A percentile compares a stretch with the other conserved stretches of the same genome.
Evolutionary conservation across 2,888 invertebrate species (phyloP).

Genomic region (Drosophila anceps): DNA sequence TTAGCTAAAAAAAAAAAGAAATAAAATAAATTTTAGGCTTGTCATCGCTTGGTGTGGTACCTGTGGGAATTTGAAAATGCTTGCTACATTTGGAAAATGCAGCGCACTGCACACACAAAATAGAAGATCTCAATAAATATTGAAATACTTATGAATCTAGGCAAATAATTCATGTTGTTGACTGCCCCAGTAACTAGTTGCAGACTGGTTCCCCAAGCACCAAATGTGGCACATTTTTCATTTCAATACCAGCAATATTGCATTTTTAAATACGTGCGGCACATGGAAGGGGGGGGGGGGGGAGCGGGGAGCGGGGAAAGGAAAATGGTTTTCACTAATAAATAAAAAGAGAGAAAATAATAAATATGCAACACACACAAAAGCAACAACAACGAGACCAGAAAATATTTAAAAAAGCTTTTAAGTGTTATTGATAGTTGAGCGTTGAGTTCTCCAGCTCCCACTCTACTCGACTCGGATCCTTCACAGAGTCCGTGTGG

Average conservation of each 20-base stretch:
- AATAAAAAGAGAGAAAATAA: slow-evolving; percentile 62
- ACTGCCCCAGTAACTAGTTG: slow-evolving; percentile 36
- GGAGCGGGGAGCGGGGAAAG: background rate
- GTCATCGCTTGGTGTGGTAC: background rate
- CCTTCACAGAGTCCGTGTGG: slow-evolving; percentile 3
- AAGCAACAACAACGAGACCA: slow-evolving; percentile 33
- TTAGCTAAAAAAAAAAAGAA: background rate
- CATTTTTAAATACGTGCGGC: slow-evolving; percentile 70
- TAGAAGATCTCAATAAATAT: slow-evolving; percentile 57
- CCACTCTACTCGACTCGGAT: background rate
- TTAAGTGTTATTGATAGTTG: slow-evolving; percentile 80
- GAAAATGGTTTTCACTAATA: slow-evolving; percentile 61
- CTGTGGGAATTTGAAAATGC: background rate
- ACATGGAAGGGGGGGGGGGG: slow-evolving; percentile 1
- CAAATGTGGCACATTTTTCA: slow-evolving; percentile 71
- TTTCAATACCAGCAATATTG: slow-evolving; percentile 72
- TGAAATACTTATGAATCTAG: slow-evolving; percentile 65
- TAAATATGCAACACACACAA: slow-evolving; percentile 65
- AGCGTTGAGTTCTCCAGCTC: slow-evolving; percentile 23
- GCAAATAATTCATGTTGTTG: slow-evolving; percentile 59
- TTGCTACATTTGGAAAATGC: slow-evolving; percentile 13
- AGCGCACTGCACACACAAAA: slow-evolving; percentile 19
- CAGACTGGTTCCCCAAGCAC: slow-evolving; percentile 40
- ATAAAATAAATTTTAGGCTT: slow-evolving; percentile 7
- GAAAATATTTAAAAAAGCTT: slow-evolving; percentile 76